Conservation (phyloP, 2,797 vertebrate genomes). For the Pelobates cultripes region DNA sequence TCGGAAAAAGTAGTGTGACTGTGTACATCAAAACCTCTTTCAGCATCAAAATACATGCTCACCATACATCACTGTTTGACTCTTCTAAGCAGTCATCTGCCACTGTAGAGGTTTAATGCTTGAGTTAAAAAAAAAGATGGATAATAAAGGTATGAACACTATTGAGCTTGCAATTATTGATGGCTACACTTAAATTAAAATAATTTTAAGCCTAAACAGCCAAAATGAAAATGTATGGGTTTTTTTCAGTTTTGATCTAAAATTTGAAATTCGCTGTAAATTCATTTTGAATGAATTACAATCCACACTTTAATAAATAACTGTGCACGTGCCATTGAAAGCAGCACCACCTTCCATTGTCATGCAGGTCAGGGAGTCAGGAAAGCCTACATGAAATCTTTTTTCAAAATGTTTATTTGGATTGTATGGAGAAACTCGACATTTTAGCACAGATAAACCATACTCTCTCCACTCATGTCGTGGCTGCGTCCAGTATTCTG, state of each 20-base stretch:
- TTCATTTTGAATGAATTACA: neutral
- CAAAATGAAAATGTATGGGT: no score
- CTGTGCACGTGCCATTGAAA: neutral
- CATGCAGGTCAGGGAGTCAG: neutral
- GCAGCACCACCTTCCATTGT: neutral
- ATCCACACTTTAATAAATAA: no score
- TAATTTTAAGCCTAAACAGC: no score
- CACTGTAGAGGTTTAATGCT: neutral
- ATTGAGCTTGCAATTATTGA: no score
- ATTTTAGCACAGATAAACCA: neutral
- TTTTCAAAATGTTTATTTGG: neutral
- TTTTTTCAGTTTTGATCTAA: no score
- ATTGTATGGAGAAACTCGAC: neutral
- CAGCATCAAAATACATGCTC: neutral
- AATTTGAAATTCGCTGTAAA: no score
- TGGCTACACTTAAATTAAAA: no score
- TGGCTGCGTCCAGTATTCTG: no score
- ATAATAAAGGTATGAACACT: neutral
- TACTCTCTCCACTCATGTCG: neutral
- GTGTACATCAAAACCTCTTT: neutral
- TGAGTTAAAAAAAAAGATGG: neutral
- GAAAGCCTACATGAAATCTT: neutral
- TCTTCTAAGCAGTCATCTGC: no score
- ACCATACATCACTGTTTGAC: neutral
- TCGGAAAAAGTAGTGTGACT: neutral